Evolutionary conservation across 2,113 vertebrate species (phyloP).

Genomic region (Rana temporaria): DNA sequence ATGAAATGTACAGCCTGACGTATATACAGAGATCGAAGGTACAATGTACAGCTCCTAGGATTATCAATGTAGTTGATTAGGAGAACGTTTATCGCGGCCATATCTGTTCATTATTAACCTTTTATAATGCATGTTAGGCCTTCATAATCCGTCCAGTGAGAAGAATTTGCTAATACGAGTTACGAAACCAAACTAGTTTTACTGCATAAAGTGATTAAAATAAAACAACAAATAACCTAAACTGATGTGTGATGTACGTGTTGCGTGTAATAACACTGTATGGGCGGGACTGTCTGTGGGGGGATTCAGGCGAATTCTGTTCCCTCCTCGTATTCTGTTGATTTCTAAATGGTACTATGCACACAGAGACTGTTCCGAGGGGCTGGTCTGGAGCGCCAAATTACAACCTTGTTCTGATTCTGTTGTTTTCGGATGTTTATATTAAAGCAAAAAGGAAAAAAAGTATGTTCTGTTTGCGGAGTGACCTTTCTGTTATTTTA

Average conservation of each 20-base stretch:
- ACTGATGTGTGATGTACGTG: not conserved
- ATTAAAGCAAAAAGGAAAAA: not conserved
- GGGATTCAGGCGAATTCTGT: not conserved
- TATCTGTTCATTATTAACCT: not conserved
- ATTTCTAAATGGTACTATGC: rapidly evolving
- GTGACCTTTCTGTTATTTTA: not conserved
- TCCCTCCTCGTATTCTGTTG: not conserved
- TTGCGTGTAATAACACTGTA: not conserved
- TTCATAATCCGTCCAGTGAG: not conserved
- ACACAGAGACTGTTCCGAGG: rapidly evolving
- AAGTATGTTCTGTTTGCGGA: not conserved
- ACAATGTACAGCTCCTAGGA: not conserved
- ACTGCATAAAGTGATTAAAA: not conserved
- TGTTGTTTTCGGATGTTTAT: not conserved
- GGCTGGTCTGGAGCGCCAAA: not conserved
- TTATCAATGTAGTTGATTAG: not conserved
- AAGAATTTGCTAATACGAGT: not conserved
- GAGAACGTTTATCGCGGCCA: not conserved
- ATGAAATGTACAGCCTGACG: not conserved
- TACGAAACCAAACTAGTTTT: not conserved
- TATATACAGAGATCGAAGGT: not conserved
- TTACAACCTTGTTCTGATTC: not conserved
- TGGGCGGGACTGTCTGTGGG: not conserved
- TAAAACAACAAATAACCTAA: too few relatives aligned
- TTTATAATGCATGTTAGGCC: not conserved